Evolutionary conservation across 2,888 invertebrate genomes (phyloP), one percentile per base, ranked within the genome.

Genomic region (Listrodromus nycthemerus): DNA sequence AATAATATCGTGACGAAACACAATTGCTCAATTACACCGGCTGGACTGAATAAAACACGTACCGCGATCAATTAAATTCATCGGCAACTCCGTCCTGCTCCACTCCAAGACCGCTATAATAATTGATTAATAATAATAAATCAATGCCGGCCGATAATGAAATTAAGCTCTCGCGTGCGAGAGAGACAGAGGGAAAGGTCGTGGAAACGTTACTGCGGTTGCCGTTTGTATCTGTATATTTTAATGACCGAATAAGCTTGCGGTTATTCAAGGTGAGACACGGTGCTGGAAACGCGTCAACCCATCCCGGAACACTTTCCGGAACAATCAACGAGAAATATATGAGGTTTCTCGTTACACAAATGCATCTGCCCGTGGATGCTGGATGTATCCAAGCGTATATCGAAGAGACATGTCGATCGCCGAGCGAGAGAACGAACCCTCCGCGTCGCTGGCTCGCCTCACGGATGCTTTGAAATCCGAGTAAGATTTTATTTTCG

Each of bases 391-490:
- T 63, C 50, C n/a, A 5, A 30, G 21, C 41, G 3, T 19, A 48
- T 21, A 48, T 30, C 48, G 69, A 75, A 41, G 52, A 30, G 30
- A 52, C 21, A 30, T 63, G 63, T 63, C 74, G 63, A 80, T 74
- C 63, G 69, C 27, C 41, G 63, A 75, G 55, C 41, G 75, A 41
- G 75, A 41, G 41, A 80, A 75, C 50, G 65, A 81, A 45, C 75
- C 61, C 30, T 65, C 24, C 41, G 37, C 61, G 63, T 37, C 58
- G 69, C 50, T 48, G 65, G 41, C 48, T 16, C 55, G 41, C 30
- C 69, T 66, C 45, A 66, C 67, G 78, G 81, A 71, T 52, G 83
- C 88, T 87, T 85, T 87, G 87, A 87, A 87, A 87, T 87, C 79
- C 84, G 86, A 87, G 84, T 77, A 66, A 75, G 52, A 86, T 87